These are phyloP conservation scores for Aporrectodea caliginosa DNA, from an alignment of 1,140 invertebrate genomes.

Conservation along the genomic window DNA sequence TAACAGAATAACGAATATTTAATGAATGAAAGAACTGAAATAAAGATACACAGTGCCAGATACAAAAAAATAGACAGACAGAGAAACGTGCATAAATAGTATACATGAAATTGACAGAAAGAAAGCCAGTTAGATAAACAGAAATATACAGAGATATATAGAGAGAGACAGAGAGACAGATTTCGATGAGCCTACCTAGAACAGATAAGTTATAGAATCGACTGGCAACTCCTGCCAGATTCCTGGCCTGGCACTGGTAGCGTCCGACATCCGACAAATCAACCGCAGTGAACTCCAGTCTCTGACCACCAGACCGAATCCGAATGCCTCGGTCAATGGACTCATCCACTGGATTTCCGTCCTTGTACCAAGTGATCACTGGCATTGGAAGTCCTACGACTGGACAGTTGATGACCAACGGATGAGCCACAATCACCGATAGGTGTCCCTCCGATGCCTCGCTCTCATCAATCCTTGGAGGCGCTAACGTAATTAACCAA, in stretches of 20 bases:
- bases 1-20: too few species aligned
- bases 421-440: background rate
- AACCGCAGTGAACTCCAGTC: conserved; percentile 42
- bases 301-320: conserved; percentile 39
- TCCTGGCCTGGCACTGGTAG: conserved; percentile 57
- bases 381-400: conserved; percentile 51
- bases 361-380: conserved; percentile 52
- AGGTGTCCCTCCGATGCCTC: background rate
- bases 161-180: too few species aligned
- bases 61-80: too few species aligned
- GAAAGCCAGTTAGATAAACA: too few species aligned
- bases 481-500: too few species aligned
- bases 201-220: conserved; percentile 48
- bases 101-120: too few species aligned
- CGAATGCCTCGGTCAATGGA: conserved; percentile 26
- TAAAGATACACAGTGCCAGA: too few species aligned
- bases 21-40: too few species aligned
- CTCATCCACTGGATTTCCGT: conserved; percentile 24
- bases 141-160: too few species aligned
- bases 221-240: conserved; percentile 52
- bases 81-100: too few species aligned
- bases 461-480: background rate
- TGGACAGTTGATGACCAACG: conserved; percentile 18
- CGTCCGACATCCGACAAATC: conserved; percentile 52
- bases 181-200: conserved; percentile 44